Evolutionary conservation across 2,888 invertebrate genomes (phyloP).

Genomic region (Steinernema hermaphroditum): DNA sequence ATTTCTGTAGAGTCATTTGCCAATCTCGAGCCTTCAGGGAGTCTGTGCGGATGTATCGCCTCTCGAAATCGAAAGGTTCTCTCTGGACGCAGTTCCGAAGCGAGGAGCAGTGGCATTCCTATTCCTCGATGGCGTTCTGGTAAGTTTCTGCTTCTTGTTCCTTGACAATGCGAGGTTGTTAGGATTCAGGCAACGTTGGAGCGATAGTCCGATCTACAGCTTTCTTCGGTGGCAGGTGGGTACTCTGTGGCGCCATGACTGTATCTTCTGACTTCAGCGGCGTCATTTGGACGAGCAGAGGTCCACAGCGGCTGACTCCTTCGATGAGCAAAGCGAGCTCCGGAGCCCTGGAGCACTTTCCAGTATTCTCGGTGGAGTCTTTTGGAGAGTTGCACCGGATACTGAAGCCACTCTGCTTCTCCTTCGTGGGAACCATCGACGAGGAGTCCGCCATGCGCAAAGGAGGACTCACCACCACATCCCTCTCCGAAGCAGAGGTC

Average conservation of each 20-base stretch:
- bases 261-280: too few relatives aligned
- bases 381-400: constrained; percentile 38
- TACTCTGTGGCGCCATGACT: not conserved
- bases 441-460: constrained; percentile 36
- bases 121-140: constrained; percentile 46
- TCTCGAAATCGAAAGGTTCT: constrained; percentile 31
- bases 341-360: constrained; percentile 48
- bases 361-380: constrained; percentile 36
- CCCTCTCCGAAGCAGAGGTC: too few relatives aligned
- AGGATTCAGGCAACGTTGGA: constrained; percentile 49
- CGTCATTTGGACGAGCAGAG: constrained; percentile 7
- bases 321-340: constrained; percentile 49
- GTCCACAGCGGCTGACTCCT: constrained; percentile 46
- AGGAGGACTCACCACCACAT: too few relatives aligned
- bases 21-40: constrained; percentile 37
- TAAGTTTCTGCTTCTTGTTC: not conserved
- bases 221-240: constrained; percentile 44
- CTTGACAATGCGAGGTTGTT: not conserved
- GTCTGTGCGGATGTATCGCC: constrained; percentile 43
- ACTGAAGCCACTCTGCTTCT: constrained; percentile 26
- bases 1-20: not conserved
- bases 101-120: constrained; percentile 10
- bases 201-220: constrained; percentile 47
- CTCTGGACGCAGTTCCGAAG: not conserved
- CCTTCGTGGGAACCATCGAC: constrained; percentile 41